Conservation (phyloP, 2,888 invertebrate species). For the Trissolcus japonicus region DNA sequence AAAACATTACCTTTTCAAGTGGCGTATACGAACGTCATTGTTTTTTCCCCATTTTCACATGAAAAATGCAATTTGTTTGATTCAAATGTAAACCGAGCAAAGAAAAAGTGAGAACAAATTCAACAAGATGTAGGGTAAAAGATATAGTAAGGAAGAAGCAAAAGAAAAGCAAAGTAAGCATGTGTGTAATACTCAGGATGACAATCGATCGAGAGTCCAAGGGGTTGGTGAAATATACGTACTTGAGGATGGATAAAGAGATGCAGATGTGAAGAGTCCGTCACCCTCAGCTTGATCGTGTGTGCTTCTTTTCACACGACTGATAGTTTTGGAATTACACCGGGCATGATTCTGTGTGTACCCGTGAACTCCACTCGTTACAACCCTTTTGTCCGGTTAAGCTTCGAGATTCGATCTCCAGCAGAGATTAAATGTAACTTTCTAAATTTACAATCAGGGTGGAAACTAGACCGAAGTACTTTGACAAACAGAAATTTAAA, state of each 20-base stretch:
- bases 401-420: constrained; percentile 44
- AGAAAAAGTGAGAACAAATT: neutral
- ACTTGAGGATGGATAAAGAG: constrained; percentile 43
- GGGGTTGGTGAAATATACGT: constrained; percentile 31
- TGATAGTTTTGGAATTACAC: constrained; percentile 56
- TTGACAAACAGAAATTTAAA: constrained; percentile 43
- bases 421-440: constrained; percentile 50
- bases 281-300: constrained; percentile 35
- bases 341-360: constrained; percentile 46
- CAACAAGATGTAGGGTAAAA: neutral
- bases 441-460: constrained; percentile 45
- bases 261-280: constrained; percentile 43
- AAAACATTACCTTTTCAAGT: constrained; percentile 29
- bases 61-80: constrained; percentile 35
- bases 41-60: constrained; percentile 30
- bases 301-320: constrained; percentile 55
- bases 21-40: constrained; percentile 26
- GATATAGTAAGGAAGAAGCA: neutral
- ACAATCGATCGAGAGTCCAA: constrained; percentile 22
- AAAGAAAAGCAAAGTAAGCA: constrained; percentile 6
- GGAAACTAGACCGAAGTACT: constrained; percentile 37
- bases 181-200: constrained; percentile 28
- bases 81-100: constrained; percentile 8
- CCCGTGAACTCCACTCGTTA: constrained; percentile 42
- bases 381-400: constrained; percentile 49